These are phyloP conservation scores for Merops nubicus DNA, from an alignment of 2,113 vertebrate genomes.

Conservation along the genomic window DNA sequence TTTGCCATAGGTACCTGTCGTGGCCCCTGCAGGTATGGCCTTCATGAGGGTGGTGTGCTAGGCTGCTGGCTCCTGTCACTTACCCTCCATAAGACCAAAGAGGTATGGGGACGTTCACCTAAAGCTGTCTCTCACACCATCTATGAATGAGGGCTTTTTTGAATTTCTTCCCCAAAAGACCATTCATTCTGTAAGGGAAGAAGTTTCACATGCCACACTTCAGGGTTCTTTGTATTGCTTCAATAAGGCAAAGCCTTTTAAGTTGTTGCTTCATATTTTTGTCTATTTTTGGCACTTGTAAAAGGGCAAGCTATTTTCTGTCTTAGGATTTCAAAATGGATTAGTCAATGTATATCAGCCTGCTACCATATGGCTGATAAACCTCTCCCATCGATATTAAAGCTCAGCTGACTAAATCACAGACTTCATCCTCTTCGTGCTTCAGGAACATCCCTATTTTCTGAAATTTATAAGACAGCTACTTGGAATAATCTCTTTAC, in stretches of 20 bases:
- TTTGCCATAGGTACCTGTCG: accelerated
- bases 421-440: slow-evolving; percentile 16
- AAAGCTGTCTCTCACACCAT: neutral
- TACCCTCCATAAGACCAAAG: neutral
- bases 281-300: slow-evolving; percentile 1
- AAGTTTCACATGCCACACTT: neutral
- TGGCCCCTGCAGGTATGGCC: neutral
- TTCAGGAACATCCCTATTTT: neutral
- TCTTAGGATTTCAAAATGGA: slow-evolving; percentile 27
- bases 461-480: slow-evolving; percentile 17
- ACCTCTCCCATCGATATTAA: slow-evolving; percentile 5
- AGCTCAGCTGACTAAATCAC: slow-evolving; percentile 6
- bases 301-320: slow-evolving; percentile 28
- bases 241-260: neutral
- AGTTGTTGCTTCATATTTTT: slow-evolving; percentile 34
- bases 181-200: neutral
- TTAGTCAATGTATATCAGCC: slow-evolving; percentile 39
- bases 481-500: slow-evolving; percentile 4
- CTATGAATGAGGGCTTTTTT: neutral
- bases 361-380: slow-evolving; percentile 45
- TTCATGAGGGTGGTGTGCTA: neutral
- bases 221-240: neutral
- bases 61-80: neutral
- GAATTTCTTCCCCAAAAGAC: neutral
- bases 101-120: neutral